Evolutionary conservation across 2,888 invertebrate genomes (phyloP).

Genomic region (Chymomyza procnemis): DNA sequence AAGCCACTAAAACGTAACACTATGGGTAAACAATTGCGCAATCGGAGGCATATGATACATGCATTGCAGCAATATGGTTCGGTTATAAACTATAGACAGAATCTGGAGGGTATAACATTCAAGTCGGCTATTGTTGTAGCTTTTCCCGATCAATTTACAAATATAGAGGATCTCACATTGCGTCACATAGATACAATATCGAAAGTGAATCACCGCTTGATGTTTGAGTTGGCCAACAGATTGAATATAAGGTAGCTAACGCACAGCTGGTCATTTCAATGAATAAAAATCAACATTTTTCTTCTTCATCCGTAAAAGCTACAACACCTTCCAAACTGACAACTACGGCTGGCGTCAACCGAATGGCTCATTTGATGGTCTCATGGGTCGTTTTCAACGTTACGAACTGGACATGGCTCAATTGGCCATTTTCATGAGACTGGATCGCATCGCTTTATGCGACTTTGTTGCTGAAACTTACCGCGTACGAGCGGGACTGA

Average conservation of each 20-base stretch:
- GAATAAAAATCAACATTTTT: too few relatives aligned
- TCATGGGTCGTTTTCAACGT: conserved; percentile 81
- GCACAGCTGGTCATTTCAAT: too few relatives aligned
- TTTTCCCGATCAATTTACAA: conserved; percentile 76
- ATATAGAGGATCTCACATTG: conserved; percentile 75
- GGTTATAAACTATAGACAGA: conserved; percentile 68
- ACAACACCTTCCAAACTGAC: conserved; percentile 76
- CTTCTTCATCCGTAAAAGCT: conserved; percentile 53
- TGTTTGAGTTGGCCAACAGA: conserved; percentile 74
- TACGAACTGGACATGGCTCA: conserved; percentile 80
- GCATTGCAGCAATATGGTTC: conserved; percentile 64
- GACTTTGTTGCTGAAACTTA: conserved; percentile 81
- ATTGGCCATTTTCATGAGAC: conserved; percentile 81
- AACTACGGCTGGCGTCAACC: conserved; percentile 80
- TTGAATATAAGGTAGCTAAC: conserved; percentile 78
- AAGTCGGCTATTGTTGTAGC: conserved; percentile 75
- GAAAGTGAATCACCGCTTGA: conserved; percentile 77
- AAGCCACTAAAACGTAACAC: conserved; percentile 54
- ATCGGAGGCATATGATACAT: conserved; percentile 38
- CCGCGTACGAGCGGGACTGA: conserved; percentile 80
- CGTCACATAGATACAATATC: conserved; percentile 79
- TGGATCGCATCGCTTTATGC: conserved; percentile 80
- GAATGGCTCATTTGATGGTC: conserved; percentile 81
- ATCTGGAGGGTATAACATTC: conserved; percentile 75
- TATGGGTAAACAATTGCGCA: conserved; percentile 43